Conservation (phyloP, 2,797 vertebrate genomes). For the Pseudochirops cupreus region DNA sequence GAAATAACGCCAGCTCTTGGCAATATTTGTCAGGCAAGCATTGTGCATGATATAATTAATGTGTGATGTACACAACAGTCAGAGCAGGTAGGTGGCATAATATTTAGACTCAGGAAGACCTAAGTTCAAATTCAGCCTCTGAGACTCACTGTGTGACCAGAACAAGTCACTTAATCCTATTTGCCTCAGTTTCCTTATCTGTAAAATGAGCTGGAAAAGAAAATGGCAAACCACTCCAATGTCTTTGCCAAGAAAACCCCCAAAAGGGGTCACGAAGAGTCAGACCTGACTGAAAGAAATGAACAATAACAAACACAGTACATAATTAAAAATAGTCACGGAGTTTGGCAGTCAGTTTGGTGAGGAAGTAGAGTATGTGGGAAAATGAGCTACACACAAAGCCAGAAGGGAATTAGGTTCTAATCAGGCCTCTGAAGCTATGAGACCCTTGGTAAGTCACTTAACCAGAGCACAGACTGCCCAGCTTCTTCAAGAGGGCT, state of each 20-base stretch:
- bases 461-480: neutral
- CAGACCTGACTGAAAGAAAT: neutral
- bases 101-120: neutral
- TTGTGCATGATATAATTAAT: neutral
- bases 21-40: neutral
- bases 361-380: neutral
- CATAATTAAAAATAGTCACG: neutral
- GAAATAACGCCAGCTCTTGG: neutral
- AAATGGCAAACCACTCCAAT: neutral
- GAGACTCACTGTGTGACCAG: neutral
- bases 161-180: neutral
- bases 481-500: neutral
- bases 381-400: neutral
- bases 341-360: neutral
- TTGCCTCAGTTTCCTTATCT: neutral
- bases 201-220: neutral
- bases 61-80: neutral
- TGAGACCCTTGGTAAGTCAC: neutral
- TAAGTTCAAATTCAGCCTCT: neutral
- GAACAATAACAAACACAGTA: neutral
- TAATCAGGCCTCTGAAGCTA: neutral
- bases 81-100: neutral
- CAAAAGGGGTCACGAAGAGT: neutral
- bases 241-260: neutral
- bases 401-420: neutral